Percentiles rank a stretch among this genome's conserved stretches.
phyloP scores from a whole-genome alignment of 2,888 invertebrate species.

The Netelia fuscicornis region DNA sequence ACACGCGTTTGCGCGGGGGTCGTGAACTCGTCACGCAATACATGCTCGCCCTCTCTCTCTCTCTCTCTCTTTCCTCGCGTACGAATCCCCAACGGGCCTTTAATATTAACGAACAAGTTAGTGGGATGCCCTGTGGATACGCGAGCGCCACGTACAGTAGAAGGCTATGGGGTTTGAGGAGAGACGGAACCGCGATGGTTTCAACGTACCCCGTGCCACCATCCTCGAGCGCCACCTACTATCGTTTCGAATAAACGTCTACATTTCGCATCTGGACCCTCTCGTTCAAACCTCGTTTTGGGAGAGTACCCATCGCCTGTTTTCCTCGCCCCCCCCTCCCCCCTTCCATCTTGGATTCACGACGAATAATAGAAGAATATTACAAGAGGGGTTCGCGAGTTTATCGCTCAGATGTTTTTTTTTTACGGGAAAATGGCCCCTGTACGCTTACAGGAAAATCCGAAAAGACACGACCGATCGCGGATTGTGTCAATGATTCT shows the following conservation, averaged over 20 bases:
- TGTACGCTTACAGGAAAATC: not conserved
- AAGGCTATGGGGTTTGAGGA: conserved; percentile 18
- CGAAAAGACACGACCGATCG: not conserved
- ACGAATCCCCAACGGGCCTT: conserved; percentile 79
- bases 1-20: conserved; percentile 74
- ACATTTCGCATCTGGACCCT: conserved; percentile 62
- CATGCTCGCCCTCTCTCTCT: conserved; percentile 61
- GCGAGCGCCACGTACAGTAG: conserved; percentile 34
- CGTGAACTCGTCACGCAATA: conserved; percentile 68
- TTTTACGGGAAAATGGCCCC: not conserved
- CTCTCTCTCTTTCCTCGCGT: conserved; percentile 62
- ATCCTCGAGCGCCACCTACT: conserved; percentile 59
- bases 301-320: not conserved
- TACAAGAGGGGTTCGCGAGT: conserved; percentile 15
- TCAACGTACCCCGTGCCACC: conserved; percentile 54
- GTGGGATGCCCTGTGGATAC: conserved; percentile 75
- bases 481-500: too few relatives aligned
- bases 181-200: conserved; percentile 46
- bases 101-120: conserved; percentile 84
- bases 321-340: not conserved
- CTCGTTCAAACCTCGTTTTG: conserved; percentile 29
- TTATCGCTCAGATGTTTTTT: not conserved
- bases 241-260: conserved; percentile 44
- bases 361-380: conserved; percentile 23
- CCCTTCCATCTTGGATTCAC: conserved; percentile 14